Evolutionary conservation across 1,140 invertebrate genomes (phyloP).

Genomic region (Drepana arcuata): DNA sequence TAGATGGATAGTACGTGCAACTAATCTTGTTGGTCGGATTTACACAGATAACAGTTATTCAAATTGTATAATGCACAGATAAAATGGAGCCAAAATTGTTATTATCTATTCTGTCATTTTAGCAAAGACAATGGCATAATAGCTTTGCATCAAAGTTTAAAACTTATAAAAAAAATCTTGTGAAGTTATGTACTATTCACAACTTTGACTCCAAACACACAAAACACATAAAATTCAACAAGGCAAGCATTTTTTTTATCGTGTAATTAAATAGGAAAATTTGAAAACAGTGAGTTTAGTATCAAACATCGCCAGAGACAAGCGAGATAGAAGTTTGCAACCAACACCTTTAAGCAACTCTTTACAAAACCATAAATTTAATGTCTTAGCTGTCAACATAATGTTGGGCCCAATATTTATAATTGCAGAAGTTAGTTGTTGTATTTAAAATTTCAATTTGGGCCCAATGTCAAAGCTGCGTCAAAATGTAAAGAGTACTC

Average conservation of each 20-base stretch:
- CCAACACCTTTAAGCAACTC: conserved; percentile 27
- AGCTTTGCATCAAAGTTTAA: too few species aligned
- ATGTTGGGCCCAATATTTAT: too few species aligned
- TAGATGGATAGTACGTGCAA: conserved; percentile 42
- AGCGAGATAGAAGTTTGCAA: conserved; percentile 44
- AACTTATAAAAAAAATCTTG: too few species aligned
- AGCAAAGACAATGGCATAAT: too few species aligned
- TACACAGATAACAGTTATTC: conserved; percentile 44
- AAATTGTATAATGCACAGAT: conserved; percentile 40
- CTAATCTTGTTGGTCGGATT: conserved; percentile 54
- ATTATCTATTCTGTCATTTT: too few species aligned
- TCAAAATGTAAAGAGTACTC: conserved; percentile 30
- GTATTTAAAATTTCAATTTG: too few species aligned
- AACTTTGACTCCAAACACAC: conserved; percentile 31
- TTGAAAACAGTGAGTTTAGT: conserved; percentile 32
- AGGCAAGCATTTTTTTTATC: conserved; percentile 46
- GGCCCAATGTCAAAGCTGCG: too few species aligned
- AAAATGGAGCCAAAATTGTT: conserved; percentile 24
- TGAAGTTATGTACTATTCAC: conserved; percentile 13
- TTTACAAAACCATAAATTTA: conserved; percentile 31
- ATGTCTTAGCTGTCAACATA: conserved; percentile 1
- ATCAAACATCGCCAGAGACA: conserved; percentile 28
- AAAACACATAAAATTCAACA: conserved; percentile 35
- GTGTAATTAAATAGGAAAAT: conserved; percentile 33
- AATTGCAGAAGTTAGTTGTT: too few species aligned